Base-by-base conservation (phyloP, 2,797 vertebrate species). In the Microhierax caerulescens region DNA sequence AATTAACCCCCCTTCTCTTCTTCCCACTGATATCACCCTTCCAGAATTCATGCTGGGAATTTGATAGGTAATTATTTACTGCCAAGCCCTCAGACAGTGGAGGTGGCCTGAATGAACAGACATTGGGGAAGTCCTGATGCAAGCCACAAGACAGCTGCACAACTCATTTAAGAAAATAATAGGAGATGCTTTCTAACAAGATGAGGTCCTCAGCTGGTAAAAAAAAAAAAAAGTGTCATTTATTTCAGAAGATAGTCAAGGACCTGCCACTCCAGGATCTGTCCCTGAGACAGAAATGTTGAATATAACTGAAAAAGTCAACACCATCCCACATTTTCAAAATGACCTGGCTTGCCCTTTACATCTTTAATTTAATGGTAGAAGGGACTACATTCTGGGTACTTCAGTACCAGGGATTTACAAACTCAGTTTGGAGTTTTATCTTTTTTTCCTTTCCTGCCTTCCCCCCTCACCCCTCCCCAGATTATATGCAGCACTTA, bases 51-150 rank as follows among this genome's bases (percentile, higher is more conserved):
- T 63, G 24, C 69, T 74, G 73, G 59, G 59, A 73, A 56, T 76
- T n/a, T 88, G n/a, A 73, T 48, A 86, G 56, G 54, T 85, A 78
- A 85, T 89, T 92, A 80, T 74, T 91, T 82, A 51, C 72, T 91
- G 19, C 36, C 68, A 82, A 94, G 47, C 5, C 36, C 65, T 21
- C 25, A 90, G 65, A 84, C 37, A 85, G 69, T 41, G 9, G 57
- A 96, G 80, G 13, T 51, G 45, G 37, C 27, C 43, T 63, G 87
- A 87, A 85, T 45, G 75, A 81, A 30, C 50, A 85, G 77, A n/a
- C 69, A 34, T 11, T 54, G 53, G 41, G 64, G 23, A 93, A 74
- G 56, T 74, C 48, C 64, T 85, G 56, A 85, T 75, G 39, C 22
- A 95, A 91, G 77, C 20, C 23, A 25, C 21, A 19, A 94, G 51